These are phyloP conservation scores for Antheraea assamensis DNA, from an alignment of 2,888 invertebrate genomes.

Conservation along the genomic window DNA sequence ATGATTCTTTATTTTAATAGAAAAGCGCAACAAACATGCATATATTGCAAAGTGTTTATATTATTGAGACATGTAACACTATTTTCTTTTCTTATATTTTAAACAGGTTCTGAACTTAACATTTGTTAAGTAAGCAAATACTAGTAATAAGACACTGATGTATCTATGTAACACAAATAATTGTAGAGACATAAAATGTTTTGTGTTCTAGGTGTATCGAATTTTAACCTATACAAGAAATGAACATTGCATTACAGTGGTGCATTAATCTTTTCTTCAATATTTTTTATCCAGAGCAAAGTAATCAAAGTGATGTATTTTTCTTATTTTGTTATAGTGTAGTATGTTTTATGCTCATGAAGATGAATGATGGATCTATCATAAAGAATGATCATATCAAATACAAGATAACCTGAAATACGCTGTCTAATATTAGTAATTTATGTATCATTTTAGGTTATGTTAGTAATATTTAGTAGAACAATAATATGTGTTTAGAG, in stretches of 20 bases:
- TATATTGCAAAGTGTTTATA: neutral
- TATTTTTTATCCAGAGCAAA: conserved; percentile 41
- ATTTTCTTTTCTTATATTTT: neutral
- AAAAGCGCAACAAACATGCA: neutral
- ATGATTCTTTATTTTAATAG: conserved; percentile 15
- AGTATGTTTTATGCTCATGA: neutral
- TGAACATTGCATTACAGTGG: conserved; percentile 57
- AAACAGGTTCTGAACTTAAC: neutral
- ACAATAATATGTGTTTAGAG: neutral
- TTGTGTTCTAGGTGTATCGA: conserved; percentile 26
- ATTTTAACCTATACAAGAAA: conserved; percentile 40
- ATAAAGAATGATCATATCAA: neutral
- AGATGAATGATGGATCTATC: neutral
- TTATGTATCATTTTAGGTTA: neutral
- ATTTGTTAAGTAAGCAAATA: too few relatives aligned
- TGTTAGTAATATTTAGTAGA: neutral
- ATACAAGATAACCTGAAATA: neutral
- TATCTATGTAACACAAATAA: conserved; percentile 12
- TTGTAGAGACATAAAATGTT: neutral
- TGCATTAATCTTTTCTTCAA: conserved; percentile 52
- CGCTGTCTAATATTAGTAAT: neutral
- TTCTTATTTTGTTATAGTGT: conserved; percentile 31
- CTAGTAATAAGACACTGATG: neutral
- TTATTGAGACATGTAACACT: neutral
- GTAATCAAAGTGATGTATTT: conserved; percentile 59